A percentile compares a stretch with the other conserved stretches of the same genome.
Conservation (phyloP, 1,140 invertebrate species). For the Drosophila auraria region DNA sequence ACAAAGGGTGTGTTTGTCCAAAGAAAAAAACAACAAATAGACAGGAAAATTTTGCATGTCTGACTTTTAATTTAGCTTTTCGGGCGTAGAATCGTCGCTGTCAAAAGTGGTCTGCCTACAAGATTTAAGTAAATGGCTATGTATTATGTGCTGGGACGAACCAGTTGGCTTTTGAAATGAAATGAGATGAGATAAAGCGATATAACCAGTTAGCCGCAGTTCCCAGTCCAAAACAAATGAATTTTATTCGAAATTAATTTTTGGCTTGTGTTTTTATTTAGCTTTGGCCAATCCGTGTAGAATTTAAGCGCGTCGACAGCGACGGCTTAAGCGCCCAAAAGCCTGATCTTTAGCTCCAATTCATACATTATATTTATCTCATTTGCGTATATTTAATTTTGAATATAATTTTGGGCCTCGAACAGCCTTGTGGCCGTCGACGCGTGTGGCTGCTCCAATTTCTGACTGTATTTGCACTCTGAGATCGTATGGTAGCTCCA, state of each 20-base stretch:
- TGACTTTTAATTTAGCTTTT: constrained; percentile 64
- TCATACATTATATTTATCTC: constrained; percentile 45
- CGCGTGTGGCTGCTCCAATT: constrained; percentile 79
- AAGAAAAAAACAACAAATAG: constrained; percentile 28
- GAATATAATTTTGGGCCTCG: constrained; percentile 57
- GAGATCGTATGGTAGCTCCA: constrained; percentile 13
- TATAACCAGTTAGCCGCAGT: constrained; percentile 64
- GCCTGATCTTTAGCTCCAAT: constrained; percentile 59
- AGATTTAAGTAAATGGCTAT: constrained; percentile 57
- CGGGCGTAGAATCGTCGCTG: constrained; percentile 51
- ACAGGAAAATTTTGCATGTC: constrained; percentile 73
- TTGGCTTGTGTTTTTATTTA: constrained; percentile 64
- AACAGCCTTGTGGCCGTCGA: constrained; percentile 71
- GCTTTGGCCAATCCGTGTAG: constrained; percentile 64
- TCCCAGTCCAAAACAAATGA: constrained; percentile 44
- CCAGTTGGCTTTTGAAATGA: constrained; percentile 67
- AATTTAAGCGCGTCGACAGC: constrained; percentile 53
- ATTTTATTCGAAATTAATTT: constrained; percentile 74
- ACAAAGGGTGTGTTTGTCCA: constrained; percentile 17
- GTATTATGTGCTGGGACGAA: constrained; percentile 59
- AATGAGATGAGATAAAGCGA: constrained; percentile 28
- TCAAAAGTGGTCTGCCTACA: constrained; percentile 57
- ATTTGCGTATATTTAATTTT: constrained; percentile 54
- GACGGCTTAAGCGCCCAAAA: constrained; percentile 45
- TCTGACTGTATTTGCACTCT: constrained; percentile 63